Base-by-base conservation (phyloP, 2,797 vertebrate species). In the Meriones psammophilus region DNA sequence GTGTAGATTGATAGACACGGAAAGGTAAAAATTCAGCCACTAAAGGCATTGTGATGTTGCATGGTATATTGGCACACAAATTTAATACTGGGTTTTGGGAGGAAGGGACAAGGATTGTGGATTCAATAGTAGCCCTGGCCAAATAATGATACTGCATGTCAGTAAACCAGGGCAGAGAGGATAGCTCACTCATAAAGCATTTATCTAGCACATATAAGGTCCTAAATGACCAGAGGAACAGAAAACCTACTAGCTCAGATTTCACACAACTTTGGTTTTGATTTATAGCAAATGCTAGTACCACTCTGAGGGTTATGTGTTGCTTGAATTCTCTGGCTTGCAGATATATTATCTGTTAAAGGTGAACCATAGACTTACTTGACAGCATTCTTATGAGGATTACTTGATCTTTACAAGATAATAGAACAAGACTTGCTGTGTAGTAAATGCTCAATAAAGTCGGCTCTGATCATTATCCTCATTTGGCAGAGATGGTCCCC, bases 401-500 rank as follows among this genome's bases (percentile, higher is more conserved):
- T 42, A 62, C n/a, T 91, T 91, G 78, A 33, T 94, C 76, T 74
- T 88, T 90, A 14, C 56, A 81, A 93, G 96, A 78, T 66, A 78
- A 92, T 76, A 33, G 64, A 12, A 76, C 0, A 92, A 30, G 71
- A 86, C 26, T 28, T 94, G 39, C 36, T 4, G 54, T 80, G 33
- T 13, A 87, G 69, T 76, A 86, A 79, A 28, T 91, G 8, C 14
- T 95, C 39, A 89, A 18, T 87, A 91, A 95, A 42, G 33, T 14
- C 30, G 2, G 17, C 24, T 74, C 14, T 84, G 66, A 80, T 94
- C 73, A 87, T 73, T 68, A 62, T 64, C 18, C 85, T 78, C 3
- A 24, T 68, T 95, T 94, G 54, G 28, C 88, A 89, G 28, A 77
- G 18, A 94, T 33, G 83, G 68, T 81, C 4, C 64, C 73, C 92